Evolutionary conservation across 2,888 invertebrate species (phyloP).

Genomic region (Holacanthella duospinosa): DNA sequence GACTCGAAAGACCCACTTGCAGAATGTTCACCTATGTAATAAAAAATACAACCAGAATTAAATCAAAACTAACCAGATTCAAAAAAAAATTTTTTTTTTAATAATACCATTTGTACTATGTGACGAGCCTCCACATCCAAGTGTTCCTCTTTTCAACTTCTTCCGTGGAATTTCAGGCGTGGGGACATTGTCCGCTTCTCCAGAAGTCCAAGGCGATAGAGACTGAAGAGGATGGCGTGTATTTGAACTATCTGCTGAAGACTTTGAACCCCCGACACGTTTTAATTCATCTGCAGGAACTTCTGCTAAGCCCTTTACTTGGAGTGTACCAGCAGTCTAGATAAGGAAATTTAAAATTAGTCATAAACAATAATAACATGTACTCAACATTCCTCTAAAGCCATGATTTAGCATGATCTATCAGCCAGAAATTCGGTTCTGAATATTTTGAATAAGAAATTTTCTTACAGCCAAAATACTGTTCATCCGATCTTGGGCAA

Average conservation of each 20-base stretch:
- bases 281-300: constrained; percentile 51
- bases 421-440: too few relatives aligned
- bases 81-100: neutral
- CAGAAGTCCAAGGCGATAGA: constrained; percentile 27
- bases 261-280: constrained; percentile 24
- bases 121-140: constrained; percentile 22
- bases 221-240: constrained; percentile 20
- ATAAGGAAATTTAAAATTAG: constrained; percentile 47
- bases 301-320: constrained; percentile 79
- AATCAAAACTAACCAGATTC: neutral
- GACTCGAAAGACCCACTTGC: constrained; percentile 35
- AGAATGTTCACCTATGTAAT: constrained; percentile 11
- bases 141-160: constrained; percentile 35
- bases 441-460: neutral
- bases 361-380: too few relatives aligned
- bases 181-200: constrained; percentile 20
- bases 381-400: too few relatives aligned
- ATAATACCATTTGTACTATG: constrained; percentile 37
- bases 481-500: constrained; percentile 75
- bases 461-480: constrained; percentile 46
- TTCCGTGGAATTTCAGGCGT: constrained; percentile 26
- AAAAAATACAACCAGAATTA: neutral
- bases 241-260: constrained; percentile 2
- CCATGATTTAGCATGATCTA: too few relatives aligned
- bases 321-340: constrained; percentile 74